Conservation (phyloP, 2,797 vertebrate species). For the Protonibea diacanthus region DNA sequence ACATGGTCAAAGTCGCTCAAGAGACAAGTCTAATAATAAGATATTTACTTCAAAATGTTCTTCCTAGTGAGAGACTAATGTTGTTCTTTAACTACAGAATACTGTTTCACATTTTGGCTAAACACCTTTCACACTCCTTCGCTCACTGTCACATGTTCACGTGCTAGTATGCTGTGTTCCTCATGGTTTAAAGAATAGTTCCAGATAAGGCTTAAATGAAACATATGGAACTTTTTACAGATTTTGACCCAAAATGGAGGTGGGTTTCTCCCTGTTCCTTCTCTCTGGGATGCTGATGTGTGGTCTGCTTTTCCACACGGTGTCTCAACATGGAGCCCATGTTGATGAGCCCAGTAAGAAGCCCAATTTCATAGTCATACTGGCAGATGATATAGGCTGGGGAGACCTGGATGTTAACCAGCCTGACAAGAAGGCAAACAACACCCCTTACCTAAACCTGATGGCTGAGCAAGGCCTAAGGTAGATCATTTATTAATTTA, state of each 20-base stretch:
- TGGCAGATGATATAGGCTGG: slow-evolving; percentile 98
- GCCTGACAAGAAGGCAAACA: slow-evolving; percentile 76
- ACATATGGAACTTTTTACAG: slow-evolving; percentile 46
- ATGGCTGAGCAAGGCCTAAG: slow-evolving; percentile 90
- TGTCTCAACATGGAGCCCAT: slow-evolving; percentile 29
- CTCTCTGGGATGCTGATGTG: slow-evolving; percentile 70
- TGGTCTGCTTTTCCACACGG: slow-evolving; percentile 69
- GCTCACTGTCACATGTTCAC: neutral
- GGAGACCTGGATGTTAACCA: slow-evolving; percentile 94
- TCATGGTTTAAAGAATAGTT: neutral
- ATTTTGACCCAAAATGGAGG: slow-evolving; percentile 71
- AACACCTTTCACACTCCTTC: neutral
- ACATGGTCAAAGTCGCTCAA: too few relatives aligned
- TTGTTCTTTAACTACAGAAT: neutral
- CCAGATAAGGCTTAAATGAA: neutral
- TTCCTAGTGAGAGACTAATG: neutral
- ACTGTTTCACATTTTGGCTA: neutral
- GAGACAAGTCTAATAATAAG: too few relatives aligned
- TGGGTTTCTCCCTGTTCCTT: slow-evolving; percentile 46
- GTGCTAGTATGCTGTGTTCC: neutral
- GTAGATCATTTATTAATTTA: slow-evolving; percentile 72
- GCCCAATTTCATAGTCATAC: slow-evolving; percentile 93
- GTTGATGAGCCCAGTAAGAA: slow-evolving; percentile 12
- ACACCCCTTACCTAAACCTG: slow-evolving; percentile 89
- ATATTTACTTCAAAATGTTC: too few relatives aligned